Conservation (phyloP, 2,113 vertebrate species). For the Physeter macrocephalus region DNA sequence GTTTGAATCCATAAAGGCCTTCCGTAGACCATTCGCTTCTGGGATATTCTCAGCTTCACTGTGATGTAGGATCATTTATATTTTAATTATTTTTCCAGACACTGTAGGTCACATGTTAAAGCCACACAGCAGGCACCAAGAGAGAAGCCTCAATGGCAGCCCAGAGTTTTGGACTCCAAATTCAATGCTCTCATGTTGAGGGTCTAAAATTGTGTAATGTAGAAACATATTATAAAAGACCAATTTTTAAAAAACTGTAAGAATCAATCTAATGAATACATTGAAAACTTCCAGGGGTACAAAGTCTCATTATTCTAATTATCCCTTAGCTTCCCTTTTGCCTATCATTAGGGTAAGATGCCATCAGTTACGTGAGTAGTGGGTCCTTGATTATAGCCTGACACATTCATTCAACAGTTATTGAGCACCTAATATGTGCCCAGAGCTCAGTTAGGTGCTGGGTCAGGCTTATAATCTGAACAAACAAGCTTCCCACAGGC, state of each 20-base stretch:
- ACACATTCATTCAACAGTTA: constrained; percentile 51
- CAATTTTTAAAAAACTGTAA: neutral
- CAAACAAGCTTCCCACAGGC: constrained; percentile 41
- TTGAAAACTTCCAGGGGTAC: neutral
- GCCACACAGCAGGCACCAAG: neutral
- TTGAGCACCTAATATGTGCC: constrained; percentile 37
- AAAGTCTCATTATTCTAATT: constrained; percentile 28
- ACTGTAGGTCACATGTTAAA: neutral
- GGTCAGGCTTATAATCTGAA: constrained; percentile 47
- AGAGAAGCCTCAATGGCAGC: neutral
- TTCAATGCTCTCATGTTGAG: neutral
- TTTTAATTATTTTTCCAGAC: neutral
- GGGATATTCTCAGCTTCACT: neutral
- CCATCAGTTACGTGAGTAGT: constrained; percentile 3
- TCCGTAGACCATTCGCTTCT: neutral
- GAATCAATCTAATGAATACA: neutral
- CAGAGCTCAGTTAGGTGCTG: neutral
- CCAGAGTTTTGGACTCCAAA: neutral
- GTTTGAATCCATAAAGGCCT: neutral
- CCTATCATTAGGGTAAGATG: constrained; percentile 23
- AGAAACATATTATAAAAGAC: neutral
- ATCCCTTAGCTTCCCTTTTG: constrained; percentile 28
- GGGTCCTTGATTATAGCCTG: constrained; percentile 41
- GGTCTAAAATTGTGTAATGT: neutral
- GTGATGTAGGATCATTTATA: neutral